phyloP scores from a whole-genome alignment of 1,140 invertebrate species.

The Diorhabda sublineata region DNA sequence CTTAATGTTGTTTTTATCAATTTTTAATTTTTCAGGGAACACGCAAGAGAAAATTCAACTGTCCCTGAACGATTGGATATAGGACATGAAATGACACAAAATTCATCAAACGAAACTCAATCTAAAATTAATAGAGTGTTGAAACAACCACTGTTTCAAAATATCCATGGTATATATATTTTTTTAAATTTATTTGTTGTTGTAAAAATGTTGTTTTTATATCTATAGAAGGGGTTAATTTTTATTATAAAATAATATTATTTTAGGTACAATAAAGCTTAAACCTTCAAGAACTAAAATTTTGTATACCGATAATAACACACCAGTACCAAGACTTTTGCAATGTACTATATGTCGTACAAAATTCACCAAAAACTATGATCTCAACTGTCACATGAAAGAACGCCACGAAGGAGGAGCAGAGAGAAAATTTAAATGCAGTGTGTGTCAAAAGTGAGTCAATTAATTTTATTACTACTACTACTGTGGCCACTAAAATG shows the following conservation, averaged over 20 bases:
- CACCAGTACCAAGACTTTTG: conserved; percentile 11
- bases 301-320: conserved; percentile 11
- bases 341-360: conserved; percentile 31
- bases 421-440: conserved; percentile 34
- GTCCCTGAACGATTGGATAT: neutral
- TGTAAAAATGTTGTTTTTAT: too few relatives aligned
- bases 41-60: neutral
- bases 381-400: conserved; percentile 32
- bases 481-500: neutral
- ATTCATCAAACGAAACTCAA: neutral
- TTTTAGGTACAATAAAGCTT: conserved; percentile 18
- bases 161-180: too few relatives aligned
- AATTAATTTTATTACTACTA: conserved; percentile 3
- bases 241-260: neutral
- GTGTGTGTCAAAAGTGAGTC: conserved; percentile 32
- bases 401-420: conserved; percentile 19
- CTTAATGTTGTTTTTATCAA: too few relatives aligned
- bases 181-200: too few relatives aligned
- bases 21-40: conserved; percentile 1
- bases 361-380: conserved; percentile 29
- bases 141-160: conserved; percentile 6
- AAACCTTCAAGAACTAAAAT: conserved; percentile 20
- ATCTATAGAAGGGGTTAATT: too few relatives aligned
- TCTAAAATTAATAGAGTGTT: neutral
- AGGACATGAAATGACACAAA: neutral